phyloP scores from a whole-genome alignment of 2,888 invertebrate species.

The Poecilus cupreus region DNA sequence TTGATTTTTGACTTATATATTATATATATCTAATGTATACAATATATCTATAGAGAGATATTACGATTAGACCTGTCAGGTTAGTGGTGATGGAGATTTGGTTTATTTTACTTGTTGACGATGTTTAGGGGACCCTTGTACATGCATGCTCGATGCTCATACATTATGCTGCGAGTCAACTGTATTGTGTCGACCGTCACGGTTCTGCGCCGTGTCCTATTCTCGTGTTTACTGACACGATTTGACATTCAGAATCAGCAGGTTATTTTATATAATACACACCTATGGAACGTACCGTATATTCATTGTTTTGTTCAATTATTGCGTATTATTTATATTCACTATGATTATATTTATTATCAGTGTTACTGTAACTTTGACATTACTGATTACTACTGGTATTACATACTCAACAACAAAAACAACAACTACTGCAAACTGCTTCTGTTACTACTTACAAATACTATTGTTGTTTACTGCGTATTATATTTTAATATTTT shows the following conservation, averaged over 20 bases:
- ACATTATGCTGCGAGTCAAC: constrained; percentile 70
- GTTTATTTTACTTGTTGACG: constrained; percentile 66
- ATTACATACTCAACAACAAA: neutral
- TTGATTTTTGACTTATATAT: constrained; percentile 39
- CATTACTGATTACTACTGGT: constrained; percentile 35
- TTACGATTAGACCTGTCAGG: constrained; percentile 70
- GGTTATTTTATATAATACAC: constrained; percentile 58
- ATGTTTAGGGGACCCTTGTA: constrained; percentile 58
- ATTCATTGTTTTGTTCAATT: constrained; percentile 54
- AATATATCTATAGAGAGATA: constrained; percentile 44
- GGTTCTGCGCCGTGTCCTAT: constrained; percentile 62
- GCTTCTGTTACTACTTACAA: no score
- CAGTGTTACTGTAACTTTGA: constrained; percentile 49
- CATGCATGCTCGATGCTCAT: constrained; percentile 57
- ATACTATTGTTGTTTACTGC: constrained; percentile 17
- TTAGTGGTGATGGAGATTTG: constrained; percentile 71
- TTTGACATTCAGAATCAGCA: constrained; percentile 60
- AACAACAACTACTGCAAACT: constrained; percentile 35
- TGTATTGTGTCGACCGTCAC: constrained; percentile 72
- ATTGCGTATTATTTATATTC: constrained; percentile 59
- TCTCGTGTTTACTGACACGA: constrained; percentile 62
- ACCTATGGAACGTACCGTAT: constrained; percentile 58
- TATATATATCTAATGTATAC: constrained; percentile 24
- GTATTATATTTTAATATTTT: constrained; percentile 24
- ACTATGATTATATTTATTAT: constrained; percentile 59